A percentile compares a stretch with the other conserved stretches of the same genome.
These are phyloP conservation scores for Matsumyia berberina DNA, from an alignment of 2,888 invertebrate genomes.

Conservation along the genomic window DNA sequence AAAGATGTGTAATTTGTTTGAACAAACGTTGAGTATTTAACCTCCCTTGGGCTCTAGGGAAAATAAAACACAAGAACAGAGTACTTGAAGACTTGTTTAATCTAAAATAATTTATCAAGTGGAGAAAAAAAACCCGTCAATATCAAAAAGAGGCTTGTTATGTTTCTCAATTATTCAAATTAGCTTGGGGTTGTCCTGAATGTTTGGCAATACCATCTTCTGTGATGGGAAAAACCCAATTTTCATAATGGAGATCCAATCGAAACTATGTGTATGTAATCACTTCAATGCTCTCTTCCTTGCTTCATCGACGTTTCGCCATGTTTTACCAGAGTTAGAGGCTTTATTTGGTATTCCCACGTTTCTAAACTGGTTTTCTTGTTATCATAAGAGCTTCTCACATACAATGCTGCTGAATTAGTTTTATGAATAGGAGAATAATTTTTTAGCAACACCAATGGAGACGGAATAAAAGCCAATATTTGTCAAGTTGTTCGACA, in stretches of 20 bases:
- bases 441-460: background rate
- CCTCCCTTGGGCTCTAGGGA: too few species aligned
- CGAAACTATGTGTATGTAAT: background rate
- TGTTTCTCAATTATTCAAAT: background rate
- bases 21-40: too few species aligned
- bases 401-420: slow-evolving; percentile 23
- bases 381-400: slow-evolving; percentile 10
- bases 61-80: too few species aligned
- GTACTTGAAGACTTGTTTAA: background rate
- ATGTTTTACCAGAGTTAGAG: too few species aligned
- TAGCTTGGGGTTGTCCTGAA: background rate
- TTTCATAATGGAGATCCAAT: background rate
- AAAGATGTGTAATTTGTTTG: too few species aligned
- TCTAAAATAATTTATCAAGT: background rate
- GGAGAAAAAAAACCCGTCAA: background rate
- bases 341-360: slow-evolving; percentile 33
- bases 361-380: slow-evolving; percentile 18
- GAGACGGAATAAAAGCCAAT: background rate
- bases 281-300: background rate
- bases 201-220: background rate
- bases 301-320: background rate
- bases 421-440: slow-evolving; percentile 12
- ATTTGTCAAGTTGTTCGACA: slow-evolving; percentile 2
- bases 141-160: background rate
- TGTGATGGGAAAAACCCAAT: background rate